Evolutionary conservation across 2,113 vertebrate genomes (phyloP).

Genomic region (Seriola quinqueradiata): DNA sequence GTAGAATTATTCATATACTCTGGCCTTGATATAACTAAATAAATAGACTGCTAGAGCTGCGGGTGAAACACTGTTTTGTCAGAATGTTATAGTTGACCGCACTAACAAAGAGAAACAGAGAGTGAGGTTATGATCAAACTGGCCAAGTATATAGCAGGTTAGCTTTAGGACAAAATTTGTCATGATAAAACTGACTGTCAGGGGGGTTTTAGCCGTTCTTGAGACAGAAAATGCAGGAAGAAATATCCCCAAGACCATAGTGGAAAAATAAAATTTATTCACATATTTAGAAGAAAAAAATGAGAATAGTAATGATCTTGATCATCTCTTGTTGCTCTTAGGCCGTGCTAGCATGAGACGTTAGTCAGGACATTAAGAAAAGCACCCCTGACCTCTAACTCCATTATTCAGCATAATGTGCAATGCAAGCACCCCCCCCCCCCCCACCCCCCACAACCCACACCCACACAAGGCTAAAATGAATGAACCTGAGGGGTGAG

Average conservation of each 20-base stretch:
- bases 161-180: not conserved
- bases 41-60: not conserved
- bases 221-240: not conserved
- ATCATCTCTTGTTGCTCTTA: not conserved
- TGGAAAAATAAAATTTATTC: not conserved
- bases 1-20: constrained; percentile 14
- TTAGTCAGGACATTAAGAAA: constrained; percentile 54
- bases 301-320: not conserved
- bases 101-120: not conserved
- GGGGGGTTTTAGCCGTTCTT: not conserved
- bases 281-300: not conserved
- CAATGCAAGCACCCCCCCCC: constrained; percentile 17
- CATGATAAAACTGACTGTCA: not conserved
- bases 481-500: constrained; percentile 43
- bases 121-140: not conserved
- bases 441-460: constrained; percentile 14
- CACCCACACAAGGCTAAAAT: constrained; percentile 26
- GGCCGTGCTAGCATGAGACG: constrained; percentile 37
- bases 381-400: constrained; percentile 71
- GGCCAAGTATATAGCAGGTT: not conserved
- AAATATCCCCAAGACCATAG: not conserved
- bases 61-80: not conserved
- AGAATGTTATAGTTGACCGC: not conserved
- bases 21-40: not conserved
- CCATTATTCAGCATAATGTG: constrained; percentile 44